Base-by-base conservation (phyloP, 2,113 vertebrate genomes). In the Elephantulus edwardii region DNA sequence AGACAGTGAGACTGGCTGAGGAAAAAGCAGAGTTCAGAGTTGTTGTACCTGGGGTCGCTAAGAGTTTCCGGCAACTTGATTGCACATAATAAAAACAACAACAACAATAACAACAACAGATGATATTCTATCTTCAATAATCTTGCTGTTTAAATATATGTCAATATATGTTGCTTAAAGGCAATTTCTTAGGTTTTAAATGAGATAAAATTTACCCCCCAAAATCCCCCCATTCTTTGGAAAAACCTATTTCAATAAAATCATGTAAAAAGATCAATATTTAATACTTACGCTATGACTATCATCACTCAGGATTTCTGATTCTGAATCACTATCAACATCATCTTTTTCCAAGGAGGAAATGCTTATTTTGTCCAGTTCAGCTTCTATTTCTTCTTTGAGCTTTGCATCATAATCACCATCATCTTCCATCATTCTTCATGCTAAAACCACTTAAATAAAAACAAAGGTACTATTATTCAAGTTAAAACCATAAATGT, bases 301-400 rank as follows among this genome's bases (percentile, higher is more conserved):
- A 13, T 94, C 92, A 85, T 93, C 97, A 75, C 83, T 93, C 52
- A 79, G 78, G 50, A 78, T 58, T 60, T 96, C 96, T 0, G 98
- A 97, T 33, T 97, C 96, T 46, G 93, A 84, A 13, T 93, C 96
- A 74, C 91, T 93, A 24, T 96, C 96, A 38, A 42, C 50, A 85
- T 96, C 97, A 46, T 97, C 96, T 10, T n/a, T 64, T 58, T 98
- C 98, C 83, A 89, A 94, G 0, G 97, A 96, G 84, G 97, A 97
- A 91, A 97, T 46, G 28, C 93, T 96, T 62, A 97, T 90, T 92
- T 97, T 96, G 62, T 95, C 95, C 89, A 98, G 71, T 95, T 98
- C 97, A 68, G 86, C 96, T 91, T 97, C 95, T 93, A 98, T 91
- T 90, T 97, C 93, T 94, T 97, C 96, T 86, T 95, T 94, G 50